Evolutionary conservation across 1,140 invertebrate species (phyloP), one percentile per base, ranked within the genome.

Genomic region (Pararge aegeria): DNA sequence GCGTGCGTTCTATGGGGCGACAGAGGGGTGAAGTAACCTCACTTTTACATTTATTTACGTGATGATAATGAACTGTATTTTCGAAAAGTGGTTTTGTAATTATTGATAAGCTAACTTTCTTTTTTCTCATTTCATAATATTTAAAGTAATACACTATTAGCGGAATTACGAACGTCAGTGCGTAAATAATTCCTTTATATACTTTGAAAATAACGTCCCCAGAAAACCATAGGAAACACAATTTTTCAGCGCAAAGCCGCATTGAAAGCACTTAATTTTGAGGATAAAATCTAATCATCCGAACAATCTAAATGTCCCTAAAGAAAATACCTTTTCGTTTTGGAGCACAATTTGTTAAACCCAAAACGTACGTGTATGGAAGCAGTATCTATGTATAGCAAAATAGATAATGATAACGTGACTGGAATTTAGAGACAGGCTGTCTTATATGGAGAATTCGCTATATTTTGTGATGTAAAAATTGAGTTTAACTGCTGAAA

Each of bases 291-390:
- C 42, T 46, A 46, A 46, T 46, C 42, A 46, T 10, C 42, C 16
- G 42, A 20, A 46, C 42, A 46, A 46, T 46, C 42, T 46, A 46
- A 46, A 46, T 46, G 42, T 46, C 42, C 42, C 42, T 46, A 46
- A 46, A 46, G 42, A 46, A 46, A 46, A 46, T 46, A 46, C 42
- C 42, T 46, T n/a, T 46, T 46, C 42, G 19, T 46, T 46, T 46
- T 20, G 42, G 42, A 46, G 18, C 18, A 20, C 42, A 46, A 46
- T 46, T 46, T 46, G 42, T 20, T 46, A 20, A 46, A 46, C 42
- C 42, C 42, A 12, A 46, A 46, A 15, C 19, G 42, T 21, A 46
- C 42, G 18, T 46, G 42, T 7, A 46, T 16, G 27, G 27, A 27
- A 9, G 30, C n/a, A 34, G 30, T 34, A 34, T 34, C 29, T 30